Evolutionary conservation across 2,113 vertebrate genomes (phyloP).

Genomic region (Hyperoodon ampullatus): DNA sequence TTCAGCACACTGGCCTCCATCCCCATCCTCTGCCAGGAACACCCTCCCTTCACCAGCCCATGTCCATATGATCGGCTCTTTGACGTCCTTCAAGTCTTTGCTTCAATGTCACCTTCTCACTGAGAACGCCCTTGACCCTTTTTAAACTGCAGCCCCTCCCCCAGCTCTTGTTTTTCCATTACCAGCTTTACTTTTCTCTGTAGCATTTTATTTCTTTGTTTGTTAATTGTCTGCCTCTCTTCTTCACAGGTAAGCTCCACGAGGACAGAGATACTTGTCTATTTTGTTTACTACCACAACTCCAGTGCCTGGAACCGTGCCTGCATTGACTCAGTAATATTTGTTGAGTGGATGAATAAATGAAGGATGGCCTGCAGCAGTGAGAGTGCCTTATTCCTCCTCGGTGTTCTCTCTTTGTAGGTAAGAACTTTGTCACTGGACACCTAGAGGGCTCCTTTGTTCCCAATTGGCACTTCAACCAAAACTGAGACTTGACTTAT

Average conservation of each 20-base stretch:
- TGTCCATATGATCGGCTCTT: fast-evolving
- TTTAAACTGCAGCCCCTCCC: background rate
- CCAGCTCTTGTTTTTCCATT: too few relatives aligned
- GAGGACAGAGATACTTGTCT: background rate
- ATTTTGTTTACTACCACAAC: background rate
- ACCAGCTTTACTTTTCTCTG: background rate
- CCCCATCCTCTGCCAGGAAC: background rate
- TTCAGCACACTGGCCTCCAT: background rate
- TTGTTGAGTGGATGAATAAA: background rate
- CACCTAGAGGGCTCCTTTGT: too few relatives aligned
- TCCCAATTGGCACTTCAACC: background rate
- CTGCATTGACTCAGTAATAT: background rate
- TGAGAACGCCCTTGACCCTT: background rate
- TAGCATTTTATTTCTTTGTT: background rate
- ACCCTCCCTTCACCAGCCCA: background rate
- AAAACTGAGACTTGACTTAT: background rate
- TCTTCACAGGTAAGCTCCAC: background rate
- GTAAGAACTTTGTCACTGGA: background rate
- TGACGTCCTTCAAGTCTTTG: background rate
- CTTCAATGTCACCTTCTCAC: background rate
- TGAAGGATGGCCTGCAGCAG: too few relatives aligned
- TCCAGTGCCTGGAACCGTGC: background rate
- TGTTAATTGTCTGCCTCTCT: background rate
- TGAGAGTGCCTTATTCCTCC: background rate
- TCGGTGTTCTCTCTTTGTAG: background rate